Percentiles rank a stretch among this genome's conserved stretches.
phyloP scores from a whole-genome alignment of 2,888 invertebrate genomes.

The Allacma fusca region DNA sequence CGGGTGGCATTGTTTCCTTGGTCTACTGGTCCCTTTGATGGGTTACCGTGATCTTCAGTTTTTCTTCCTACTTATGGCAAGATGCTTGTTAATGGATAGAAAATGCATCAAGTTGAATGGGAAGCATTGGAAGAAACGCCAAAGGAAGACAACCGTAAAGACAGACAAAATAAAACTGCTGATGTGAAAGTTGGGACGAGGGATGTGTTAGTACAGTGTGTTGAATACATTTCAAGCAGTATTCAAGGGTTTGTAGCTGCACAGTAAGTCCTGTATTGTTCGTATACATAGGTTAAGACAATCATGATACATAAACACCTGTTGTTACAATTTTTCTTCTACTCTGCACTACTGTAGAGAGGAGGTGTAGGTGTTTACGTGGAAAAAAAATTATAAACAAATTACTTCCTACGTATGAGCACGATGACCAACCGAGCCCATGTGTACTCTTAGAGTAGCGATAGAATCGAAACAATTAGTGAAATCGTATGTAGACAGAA shows the following conservation, averaged over 20 bases:
- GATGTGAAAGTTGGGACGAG: constrained; percentile 19
- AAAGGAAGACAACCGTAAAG: constrained; percentile 11
- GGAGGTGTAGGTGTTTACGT: constrained; percentile 17
- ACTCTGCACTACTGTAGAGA: not conserved
- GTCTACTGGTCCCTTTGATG: constrained; percentile 44
- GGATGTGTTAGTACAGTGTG: not conserved
- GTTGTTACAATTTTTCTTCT: not conserved
- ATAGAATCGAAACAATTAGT: not conserved
- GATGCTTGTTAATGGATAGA: constrained; percentile 22
- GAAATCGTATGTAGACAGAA: not conserved
- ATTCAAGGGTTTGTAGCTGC: not conserved
- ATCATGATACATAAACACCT: not conserved
- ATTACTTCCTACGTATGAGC: constrained; percentile 16
- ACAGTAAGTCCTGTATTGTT: too few species aligned
- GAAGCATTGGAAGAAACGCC: not conserved
- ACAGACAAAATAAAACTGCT: constrained; percentile 13
- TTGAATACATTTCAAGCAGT: not conserved
- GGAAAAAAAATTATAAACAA: constrained; percentile 5
- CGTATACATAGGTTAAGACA: not conserved
- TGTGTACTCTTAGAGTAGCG: not conserved
- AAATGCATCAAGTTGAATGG: constrained; percentile 14
- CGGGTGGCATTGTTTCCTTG: constrained; percentile 39
- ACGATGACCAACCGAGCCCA: not conserved
- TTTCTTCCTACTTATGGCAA: constrained; percentile 8
- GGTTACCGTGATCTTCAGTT: constrained; percentile 32